Evolutionary conservation across 64 coral and sea anemone species (phyloP), one percentile per base, ranked within the genome.

Genomic region (Montipora efflorescens): DNA sequence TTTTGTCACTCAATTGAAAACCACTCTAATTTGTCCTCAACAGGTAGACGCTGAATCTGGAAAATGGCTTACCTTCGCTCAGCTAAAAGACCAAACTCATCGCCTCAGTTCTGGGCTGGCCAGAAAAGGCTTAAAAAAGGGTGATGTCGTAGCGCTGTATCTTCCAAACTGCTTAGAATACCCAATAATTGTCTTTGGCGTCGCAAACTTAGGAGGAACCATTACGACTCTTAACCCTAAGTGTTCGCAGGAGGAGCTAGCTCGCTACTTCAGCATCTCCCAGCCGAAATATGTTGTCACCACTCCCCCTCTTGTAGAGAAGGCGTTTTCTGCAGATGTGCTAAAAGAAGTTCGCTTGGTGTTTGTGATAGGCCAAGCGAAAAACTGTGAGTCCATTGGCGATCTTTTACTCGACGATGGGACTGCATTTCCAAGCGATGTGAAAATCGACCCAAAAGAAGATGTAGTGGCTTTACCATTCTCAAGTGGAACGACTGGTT

Each of bases 111-210:
- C 95, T 18, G 95, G 75, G 12, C 77, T 97, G 13, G 88, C 25
- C 28, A 93, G 88, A 28, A 78, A 68, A 79, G 95, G 92, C 15
- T 77, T 97, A 3, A 47, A 53, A 43, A 93, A 94, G 50, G 95
- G 88, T 6, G 88, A 97, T 21, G 88, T 97, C 5, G 64, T 97
- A 12, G 88, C 86, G 16, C 8, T 97, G 48, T 91, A 64, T 47
- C 87, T 89, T 13, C 95, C 95, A 19, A 97, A 97, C 22, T 16
- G 94, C 5, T 88, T 82, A 5, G 92, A 97, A 70, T 97, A 87
- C 50, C 46, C 92, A 46, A 88, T 97, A 13, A 51, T 91, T 7
- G 78, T 80, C 77, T 90, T 94, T 18, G 95, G 88, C 59, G 92
- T 92, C 7, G 18, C 78, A 4, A 62, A 52, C 46, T 59, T 94